These are phyloP conservation scores for Oxycera nigricornis DNA, from an alignment of 2,888 invertebrate genomes.

Conservation along the genomic window DNA sequence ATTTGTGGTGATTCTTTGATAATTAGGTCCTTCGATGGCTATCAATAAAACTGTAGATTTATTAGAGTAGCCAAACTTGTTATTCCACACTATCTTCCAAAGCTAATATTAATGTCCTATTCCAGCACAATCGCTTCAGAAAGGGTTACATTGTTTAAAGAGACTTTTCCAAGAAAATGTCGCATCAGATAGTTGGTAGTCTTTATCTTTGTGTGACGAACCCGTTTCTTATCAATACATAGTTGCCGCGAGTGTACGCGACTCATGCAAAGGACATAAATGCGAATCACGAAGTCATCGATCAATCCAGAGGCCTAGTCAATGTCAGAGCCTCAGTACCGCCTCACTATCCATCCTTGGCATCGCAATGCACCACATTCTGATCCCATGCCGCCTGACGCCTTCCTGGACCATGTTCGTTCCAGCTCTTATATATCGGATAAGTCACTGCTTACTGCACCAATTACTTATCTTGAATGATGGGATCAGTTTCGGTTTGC, in stretches of 20 bases:
- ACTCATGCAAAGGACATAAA: conserved; percentile 22
- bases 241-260: background rate
- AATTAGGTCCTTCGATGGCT: no score
- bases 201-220: background rate
- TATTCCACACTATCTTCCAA: no score
- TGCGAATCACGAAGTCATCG: conserved; percentile 37
- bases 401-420: background rate
- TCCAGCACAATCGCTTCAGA: no score
- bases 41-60: no score
- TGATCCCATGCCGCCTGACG: background rate
- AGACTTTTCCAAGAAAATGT: no score
- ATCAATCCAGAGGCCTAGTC: conserved; percentile 20
- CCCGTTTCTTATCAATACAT: conserved; percentile 21
- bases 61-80: no score
- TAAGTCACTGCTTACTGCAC: conserved; percentile 38
- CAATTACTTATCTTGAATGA: conserved; percentile 41
- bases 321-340: conserved; percentile 19
- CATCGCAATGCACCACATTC: conserved; percentile 1
- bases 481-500: conserved; percentile 38
- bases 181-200: no score
- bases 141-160: no score
- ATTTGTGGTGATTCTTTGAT: no score
- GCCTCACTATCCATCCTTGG: conserved; percentile 17
- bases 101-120: no score
- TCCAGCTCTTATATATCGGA: conserved; percentile 10